phyloP scores from a whole-genome alignment of 2,888 invertebrate species.

The Hydropsyche betteni region DNA sequence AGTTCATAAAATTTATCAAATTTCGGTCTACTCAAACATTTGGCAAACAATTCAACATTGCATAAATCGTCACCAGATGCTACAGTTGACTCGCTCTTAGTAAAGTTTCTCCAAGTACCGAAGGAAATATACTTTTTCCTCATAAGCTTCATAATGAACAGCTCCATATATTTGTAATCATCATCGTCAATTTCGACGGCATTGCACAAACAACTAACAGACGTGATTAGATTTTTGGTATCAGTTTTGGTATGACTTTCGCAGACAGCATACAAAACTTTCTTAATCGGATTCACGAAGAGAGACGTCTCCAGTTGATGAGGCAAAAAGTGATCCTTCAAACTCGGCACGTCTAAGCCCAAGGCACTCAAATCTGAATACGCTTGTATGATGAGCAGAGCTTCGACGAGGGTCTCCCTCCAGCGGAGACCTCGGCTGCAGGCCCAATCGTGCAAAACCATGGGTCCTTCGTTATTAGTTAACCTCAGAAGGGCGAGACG shows the following conservation, averaged over 20 bases:
- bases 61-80: neutral
- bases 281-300: slow-evolving; percentile 60
- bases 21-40: neutral
- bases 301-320: slow-evolving; percentile 56
- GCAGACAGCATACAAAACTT: slow-evolving; percentile 60
- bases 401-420: slow-evolving; percentile 63
- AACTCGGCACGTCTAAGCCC: slow-evolving; percentile 55
- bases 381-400: slow-evolving; percentile 63
- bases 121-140: slow-evolving; percentile 4
- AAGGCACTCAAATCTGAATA: slow-evolving; percentile 58
- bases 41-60: slow-evolving; percentile 22
- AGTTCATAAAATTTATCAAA: slow-evolving; percentile 17
- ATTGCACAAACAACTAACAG: neutral
- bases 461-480: slow-evolving; percentile 12
- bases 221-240: slow-evolving; percentile 50
- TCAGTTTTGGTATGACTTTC: slow-evolving; percentile 58
- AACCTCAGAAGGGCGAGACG: slow-evolving; percentile 56
- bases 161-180: slow-evolving; percentile 24
- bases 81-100: neutral
- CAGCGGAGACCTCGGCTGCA: slow-evolving; percentile 56
- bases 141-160: slow-evolving; percentile 29
- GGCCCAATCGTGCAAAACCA: slow-evolving; percentile 55
- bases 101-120: neutral
- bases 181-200: neutral
- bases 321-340: slow-evolving; percentile 57